These are phyloP conservation scores for Bombycilla garrulus DNA, from an alignment of 2,113 vertebrate species.

Conservation along the genomic window DNA sequence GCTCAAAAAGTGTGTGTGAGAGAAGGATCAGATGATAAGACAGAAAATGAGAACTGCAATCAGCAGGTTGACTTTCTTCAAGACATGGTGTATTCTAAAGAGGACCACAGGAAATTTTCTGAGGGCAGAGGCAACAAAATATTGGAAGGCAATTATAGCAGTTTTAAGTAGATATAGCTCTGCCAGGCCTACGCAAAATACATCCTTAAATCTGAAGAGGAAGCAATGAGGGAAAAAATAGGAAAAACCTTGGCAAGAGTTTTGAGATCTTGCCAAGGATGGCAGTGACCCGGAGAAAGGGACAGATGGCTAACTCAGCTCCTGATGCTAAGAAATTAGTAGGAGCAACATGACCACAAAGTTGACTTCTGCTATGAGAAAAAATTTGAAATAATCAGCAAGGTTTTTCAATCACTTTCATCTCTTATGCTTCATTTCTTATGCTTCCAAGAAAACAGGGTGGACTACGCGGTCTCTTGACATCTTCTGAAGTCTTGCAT, in stretches of 20 bases:
- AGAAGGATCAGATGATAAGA: slow-evolving; percentile 20
- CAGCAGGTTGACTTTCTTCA: slow-evolving; percentile 3
- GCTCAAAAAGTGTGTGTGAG: background rate
- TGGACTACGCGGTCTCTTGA: background rate
- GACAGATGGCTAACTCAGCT: slow-evolving; percentile 44
- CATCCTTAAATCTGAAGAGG: slow-evolving; percentile 9
- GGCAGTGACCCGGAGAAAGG: slow-evolving; percentile 12
- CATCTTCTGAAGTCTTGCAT: background rate
- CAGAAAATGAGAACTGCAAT: background rate
- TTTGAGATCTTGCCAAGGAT: slow-evolving; percentile 29
- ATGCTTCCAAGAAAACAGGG: background rate
- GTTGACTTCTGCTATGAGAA: background rate
- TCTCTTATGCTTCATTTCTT: background rate
- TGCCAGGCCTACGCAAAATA: background rate
- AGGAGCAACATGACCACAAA: background rate
- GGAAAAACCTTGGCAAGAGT: slow-evolving; percentile 14
- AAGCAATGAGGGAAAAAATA: slow-evolving; percentile 17
- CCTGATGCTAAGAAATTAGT: slow-evolving; percentile 27
- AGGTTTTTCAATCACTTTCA: background rate
- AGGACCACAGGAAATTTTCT: slow-evolving; percentile 52
- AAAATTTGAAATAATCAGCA: background rate
- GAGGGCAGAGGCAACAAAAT: slow-evolving; percentile 20
- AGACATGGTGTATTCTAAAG: slow-evolving; percentile 36
- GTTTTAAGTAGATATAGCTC: background rate
- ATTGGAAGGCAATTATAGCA: background rate